Conservation (phyloP, 2,113 vertebrate genomes). For the Gila orcuttii region DNA sequence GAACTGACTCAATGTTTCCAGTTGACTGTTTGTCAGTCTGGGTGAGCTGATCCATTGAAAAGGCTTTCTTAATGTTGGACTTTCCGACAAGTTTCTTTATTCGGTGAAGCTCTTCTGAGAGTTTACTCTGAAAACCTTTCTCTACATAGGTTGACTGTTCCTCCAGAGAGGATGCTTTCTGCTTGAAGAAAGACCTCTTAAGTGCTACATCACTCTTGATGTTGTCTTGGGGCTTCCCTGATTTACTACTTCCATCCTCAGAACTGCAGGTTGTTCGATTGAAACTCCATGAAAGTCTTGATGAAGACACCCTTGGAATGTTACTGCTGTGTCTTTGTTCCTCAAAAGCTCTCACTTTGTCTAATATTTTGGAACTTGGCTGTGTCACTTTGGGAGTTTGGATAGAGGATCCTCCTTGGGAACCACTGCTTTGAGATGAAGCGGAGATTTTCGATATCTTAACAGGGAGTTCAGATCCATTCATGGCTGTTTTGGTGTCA, state of each 20-base stretch:
- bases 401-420: slow-evolving; percentile 76
- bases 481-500: slow-evolving; percentile 73
- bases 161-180: slow-evolving; percentile 89
- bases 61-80: slow-evolving; percentile 71
- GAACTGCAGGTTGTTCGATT: slow-evolving; percentile 79
- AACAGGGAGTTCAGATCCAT: slow-evolving; percentile 74
- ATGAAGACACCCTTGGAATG: slow-evolving; percentile 71
- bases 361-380: slow-evolving; percentile 83
- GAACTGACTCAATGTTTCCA: slow-evolving; percentile 63
- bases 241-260: slow-evolving; percentile 59
- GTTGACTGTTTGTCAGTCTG: slow-evolving; percentile 62
- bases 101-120: slow-evolving; percentile 87
- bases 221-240: slow-evolving; percentile 60
- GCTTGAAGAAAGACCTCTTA: slow-evolving; percentile 82
- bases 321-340: slow-evolving; percentile 83
- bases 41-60: slow-evolving; percentile 75
- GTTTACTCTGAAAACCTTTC: slow-evolving; percentile 85
- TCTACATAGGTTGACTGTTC: slow-evolving; percentile 81
- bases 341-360: slow-evolving; percentile 88
- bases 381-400: slow-evolving; percentile 81
- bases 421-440: slow-evolving; percentile 72
- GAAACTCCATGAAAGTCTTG: slow-evolving; percentile 69
- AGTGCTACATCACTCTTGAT: slow-evolving; percentile 70
- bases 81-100: slow-evolving; percentile 85
- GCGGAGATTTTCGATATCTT: slow-evolving; percentile 78